Evolutionary conservation across 2,888 invertebrate species (phyloP).

Genomic region (Polyommatus iphigenia): DNA sequence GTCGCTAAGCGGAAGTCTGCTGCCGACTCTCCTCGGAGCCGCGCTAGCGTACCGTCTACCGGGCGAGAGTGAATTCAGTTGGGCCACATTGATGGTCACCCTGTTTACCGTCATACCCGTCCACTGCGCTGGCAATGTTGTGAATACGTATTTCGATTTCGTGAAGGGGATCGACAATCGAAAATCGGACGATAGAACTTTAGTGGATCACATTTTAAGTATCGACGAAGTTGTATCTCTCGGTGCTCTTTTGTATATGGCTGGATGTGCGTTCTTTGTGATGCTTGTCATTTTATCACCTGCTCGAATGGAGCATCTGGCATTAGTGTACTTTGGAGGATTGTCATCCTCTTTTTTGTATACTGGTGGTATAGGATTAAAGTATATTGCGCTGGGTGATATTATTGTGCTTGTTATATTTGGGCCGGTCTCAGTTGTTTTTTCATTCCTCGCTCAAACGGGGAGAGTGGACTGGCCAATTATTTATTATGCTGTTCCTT

Average conservation of each 20-base stretch:
- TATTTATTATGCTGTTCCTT: conserved; percentile 95
- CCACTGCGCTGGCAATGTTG: conserved; percentile 97
- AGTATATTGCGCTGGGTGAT: conserved; percentile 97
- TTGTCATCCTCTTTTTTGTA: conserved; percentile 97
- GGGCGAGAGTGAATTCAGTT: conserved; percentile 87
- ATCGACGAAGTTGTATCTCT: conserved; percentile 89
- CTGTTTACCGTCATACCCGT: conserved; percentile 93
- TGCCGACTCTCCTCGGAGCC: conserved; percentile 94
- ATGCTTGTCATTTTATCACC: conserved; percentile 89
- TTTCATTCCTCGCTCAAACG: conserved; percentile 95
- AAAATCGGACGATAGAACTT: conserved; percentile 95
- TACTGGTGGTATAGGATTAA: conserved; percentile 96
- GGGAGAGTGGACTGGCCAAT: conserved; percentile 94
- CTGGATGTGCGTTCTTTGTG: conserved; percentile 92
- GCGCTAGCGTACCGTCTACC: conserved; percentile 92
- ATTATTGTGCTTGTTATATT: conserved; percentile 94
- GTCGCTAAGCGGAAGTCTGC: conserved; percentile 94
- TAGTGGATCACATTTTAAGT: conserved; percentile 93
- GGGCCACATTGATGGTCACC: conserved; percentile 89
- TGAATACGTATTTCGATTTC: conserved; percentile 98
- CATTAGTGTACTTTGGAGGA: conserved; percentile 96
- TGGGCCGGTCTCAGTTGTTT: conserved; percentile 95
- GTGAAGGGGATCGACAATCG: conserved; percentile 95
- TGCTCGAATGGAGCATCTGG: conserved; percentile 96
- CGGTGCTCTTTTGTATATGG: conserved; percentile 92